phyloP scores from a whole-genome alignment of 2,888 invertebrate genomes.

The Xestia xanthographa region DNA sequence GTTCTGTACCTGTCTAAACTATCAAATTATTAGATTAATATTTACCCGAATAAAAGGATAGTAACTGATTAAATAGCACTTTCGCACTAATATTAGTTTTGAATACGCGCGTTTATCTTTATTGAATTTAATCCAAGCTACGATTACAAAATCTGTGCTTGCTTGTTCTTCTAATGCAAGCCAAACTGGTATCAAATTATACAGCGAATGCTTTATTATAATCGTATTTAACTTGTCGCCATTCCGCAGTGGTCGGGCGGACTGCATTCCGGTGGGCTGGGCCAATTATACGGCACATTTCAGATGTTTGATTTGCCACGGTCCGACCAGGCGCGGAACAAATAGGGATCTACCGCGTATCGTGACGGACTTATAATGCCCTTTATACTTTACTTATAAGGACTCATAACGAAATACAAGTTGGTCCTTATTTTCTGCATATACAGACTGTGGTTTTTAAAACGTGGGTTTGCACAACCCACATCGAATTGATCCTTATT shows the following conservation, averaged over 20 bases:
- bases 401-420: constrained; percentile 52
- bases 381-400: constrained; percentile 57
- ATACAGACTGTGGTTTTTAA: constrained; percentile 49
- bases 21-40: constrained; percentile 16
- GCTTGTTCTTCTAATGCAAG: constrained; percentile 8
- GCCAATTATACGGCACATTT: constrained; percentile 68
- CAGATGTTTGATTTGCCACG: constrained; percentile 68
- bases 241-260: constrained; percentile 43
- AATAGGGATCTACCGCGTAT: constrained; percentile 35
- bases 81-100: constrained; percentile 15
- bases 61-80: constrained; percentile 1
- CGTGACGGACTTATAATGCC: constrained; percentile 55
- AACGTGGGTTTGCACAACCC: constrained; percentile 35
- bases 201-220: constrained; percentile 47
- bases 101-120: constrained; percentile 1
- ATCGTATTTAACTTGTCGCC: constrained; percentile 53
- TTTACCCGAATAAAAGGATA: constrained; percentile 9
- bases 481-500: constrained; percentile 24
- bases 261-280: constrained; percentile 58
- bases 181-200: constrained; percentile 27
- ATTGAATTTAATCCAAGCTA: constrained; percentile 15
- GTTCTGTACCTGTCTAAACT: constrained; percentile 18
- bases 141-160: constrained; percentile 1
- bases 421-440: constrained; percentile 56
- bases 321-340: constrained; percentile 57